phyloP scores from a whole-genome alignment of 2,797 vertebrate genomes.

The Centroberyx gerrardi region DNA sequence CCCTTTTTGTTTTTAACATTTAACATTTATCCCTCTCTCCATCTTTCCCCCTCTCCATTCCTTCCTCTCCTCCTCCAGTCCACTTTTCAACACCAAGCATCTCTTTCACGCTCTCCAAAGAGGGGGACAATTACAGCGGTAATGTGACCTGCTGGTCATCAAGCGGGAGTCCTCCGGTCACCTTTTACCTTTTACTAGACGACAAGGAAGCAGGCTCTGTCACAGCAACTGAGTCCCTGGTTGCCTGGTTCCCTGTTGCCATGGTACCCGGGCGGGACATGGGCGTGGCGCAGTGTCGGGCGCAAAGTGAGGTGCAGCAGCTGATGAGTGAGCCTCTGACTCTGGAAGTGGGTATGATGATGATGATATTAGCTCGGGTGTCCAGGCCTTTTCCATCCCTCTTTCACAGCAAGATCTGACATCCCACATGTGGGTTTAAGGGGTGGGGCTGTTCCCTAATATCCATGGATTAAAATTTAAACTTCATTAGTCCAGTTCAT shows the following conservation, averaged over 20 bases:
- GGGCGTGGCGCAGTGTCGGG: slow-evolving; percentile 73
- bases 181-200: slow-evolving; percentile 73
- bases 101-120: slow-evolving; percentile 76
- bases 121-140: slow-evolving; percentile 55
- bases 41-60: slow-evolving; percentile 3
- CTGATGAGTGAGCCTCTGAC: slow-evolving; percentile 73
- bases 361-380: no score
- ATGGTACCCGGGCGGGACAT: slow-evolving; percentile 69
- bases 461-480: no score
- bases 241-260: slow-evolving; percentile 73
- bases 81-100: slow-evolving; percentile 76
- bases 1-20: no score
- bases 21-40: neutral
- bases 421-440: no score
- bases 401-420: no score
- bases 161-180: slow-evolving; percentile 78
- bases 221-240: slow-evolving; percentile 50
- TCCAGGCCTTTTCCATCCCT: no score
- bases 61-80: slow-evolving; percentile 58
- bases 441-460: no score
- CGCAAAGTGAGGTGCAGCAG: slow-evolving; percentile 71
- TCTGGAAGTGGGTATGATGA: slow-evolving; percentile 82
- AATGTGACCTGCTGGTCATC: slow-evolving; percentile 80
- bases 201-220: slow-evolving; percentile 42
- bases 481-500: no score